phyloP scores from a whole-genome alignment of 2,888 invertebrate genomes.

The Synanthedon vespiformis region DNA sequence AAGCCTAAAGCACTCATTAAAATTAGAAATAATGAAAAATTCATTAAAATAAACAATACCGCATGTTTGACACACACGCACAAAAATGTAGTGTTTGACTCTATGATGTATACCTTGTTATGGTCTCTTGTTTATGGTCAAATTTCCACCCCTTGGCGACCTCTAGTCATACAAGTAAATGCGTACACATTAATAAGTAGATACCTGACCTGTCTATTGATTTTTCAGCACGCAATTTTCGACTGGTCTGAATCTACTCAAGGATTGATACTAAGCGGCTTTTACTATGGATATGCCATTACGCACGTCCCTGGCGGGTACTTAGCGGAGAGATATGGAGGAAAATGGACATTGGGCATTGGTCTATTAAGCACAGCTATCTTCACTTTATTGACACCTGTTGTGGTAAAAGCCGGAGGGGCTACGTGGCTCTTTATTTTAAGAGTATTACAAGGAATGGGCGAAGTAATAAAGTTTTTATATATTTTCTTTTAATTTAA shows the following conservation, averaged over 20 bases:
- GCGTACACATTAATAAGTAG: not conserved
- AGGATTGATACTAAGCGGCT: constrained; percentile 82
- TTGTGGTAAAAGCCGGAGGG: constrained; percentile 73
- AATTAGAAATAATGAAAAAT: too few species aligned
- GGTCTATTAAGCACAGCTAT: constrained; percentile 86
- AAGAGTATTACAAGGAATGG: constrained; percentile 80
- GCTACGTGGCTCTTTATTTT: constrained; percentile 69
- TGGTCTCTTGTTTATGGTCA: too few species aligned
- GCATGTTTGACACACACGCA: too few species aligned
- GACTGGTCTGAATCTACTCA: constrained; percentile 81
- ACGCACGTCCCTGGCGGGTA: constrained; percentile 89
- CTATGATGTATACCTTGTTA: too few species aligned
- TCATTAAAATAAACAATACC: too few species aligned
- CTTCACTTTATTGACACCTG: constrained; percentile 84
- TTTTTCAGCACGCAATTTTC: constrained; percentile 63
- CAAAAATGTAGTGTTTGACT: too few species aligned
- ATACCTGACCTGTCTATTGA: constrained; percentile 2
- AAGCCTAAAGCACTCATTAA: too few species aligned
- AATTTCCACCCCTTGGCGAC: too few species aligned
- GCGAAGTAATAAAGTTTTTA: constrained; percentile 69
- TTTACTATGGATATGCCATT: constrained; percentile 89
- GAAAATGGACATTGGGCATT: constrained; percentile 84
- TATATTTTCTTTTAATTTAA: too few species aligned
- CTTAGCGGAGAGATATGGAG: constrained; percentile 85
- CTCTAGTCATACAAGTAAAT: too few species aligned